Conservation (phyloP, 2,888 invertebrate genomes). For the Oxyteleia sp. region DNA sequence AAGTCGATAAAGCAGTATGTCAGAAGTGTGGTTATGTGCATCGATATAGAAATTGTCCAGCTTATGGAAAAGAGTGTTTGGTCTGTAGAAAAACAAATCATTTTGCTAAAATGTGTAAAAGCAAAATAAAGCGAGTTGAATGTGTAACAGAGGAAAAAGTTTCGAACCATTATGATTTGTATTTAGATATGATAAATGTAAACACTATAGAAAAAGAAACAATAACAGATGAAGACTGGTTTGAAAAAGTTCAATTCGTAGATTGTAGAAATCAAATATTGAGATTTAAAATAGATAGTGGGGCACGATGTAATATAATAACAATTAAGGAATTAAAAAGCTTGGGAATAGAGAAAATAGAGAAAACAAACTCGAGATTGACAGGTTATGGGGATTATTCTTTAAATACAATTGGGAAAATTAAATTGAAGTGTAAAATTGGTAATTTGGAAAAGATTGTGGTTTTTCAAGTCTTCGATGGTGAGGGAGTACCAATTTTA, state of each 20-base stretch:
- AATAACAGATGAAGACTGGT: too few relatives aligned
- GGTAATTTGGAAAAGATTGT: constrained; percentile 25
- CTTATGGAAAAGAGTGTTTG: constrained; percentile 57
- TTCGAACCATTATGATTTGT: neutral
- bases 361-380: constrained; percentile 27
- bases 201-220: too few relatives aligned
- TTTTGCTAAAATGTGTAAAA: constrained; percentile 34
- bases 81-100: constrained; percentile 40
- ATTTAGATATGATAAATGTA: neutral
- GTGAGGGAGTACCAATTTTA: constrained; percentile 3
- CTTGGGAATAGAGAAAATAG: constrained; percentile 17
- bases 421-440: constrained; percentile 5
- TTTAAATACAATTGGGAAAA: constrained; percentile 8
- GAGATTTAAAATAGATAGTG: constrained; percentile 38
- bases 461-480: constrained; percentile 15
- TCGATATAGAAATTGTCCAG: constrained; percentile 46
- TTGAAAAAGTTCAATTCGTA: constrained; percentile 12
- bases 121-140: neutral
- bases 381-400: constrained; percentile 6
- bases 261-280: constrained; percentile 32
- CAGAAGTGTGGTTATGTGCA: constrained; percentile 53
- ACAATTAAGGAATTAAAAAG: constrained; percentile 14
- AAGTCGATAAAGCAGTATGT: constrained; percentile 8
- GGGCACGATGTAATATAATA: constrained; percentile 50
- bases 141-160: neutral